Evolutionary conservation across 2,888 invertebrate species (phyloP).

Genomic region (Zaprionus bogoriensis): DNA sequence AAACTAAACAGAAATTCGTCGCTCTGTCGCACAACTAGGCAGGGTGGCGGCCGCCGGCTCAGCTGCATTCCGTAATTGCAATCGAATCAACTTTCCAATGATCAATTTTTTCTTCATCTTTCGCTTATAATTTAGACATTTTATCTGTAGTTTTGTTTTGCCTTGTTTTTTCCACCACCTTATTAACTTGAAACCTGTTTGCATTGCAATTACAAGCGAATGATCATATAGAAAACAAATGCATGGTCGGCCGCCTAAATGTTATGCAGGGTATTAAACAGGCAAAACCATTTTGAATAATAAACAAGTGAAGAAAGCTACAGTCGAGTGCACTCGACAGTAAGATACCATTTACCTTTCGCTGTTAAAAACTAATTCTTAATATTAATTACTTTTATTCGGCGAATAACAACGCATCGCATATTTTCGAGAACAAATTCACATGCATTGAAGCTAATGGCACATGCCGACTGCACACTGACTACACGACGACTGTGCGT

Average conservation of each 20-base stretch:
- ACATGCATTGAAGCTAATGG: too few species aligned
- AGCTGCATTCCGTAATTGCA: conserved; percentile 71
- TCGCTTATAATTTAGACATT: conserved; percentile 57
- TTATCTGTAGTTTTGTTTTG: conserved; percentile 29
- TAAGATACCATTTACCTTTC: too few species aligned
- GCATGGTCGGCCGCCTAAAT: conserved; percentile 45
- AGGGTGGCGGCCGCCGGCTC: conserved; percentile 33
- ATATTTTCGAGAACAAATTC: too few species aligned
- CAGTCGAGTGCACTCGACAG: too few species aligned
- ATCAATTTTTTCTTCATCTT: conserved; percentile 66
- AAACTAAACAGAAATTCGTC: conserved; percentile 42
- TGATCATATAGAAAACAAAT: conserved; percentile 38
- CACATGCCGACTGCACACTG: too few species aligned
- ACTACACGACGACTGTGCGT: too few species aligned
- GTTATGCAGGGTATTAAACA: conserved; percentile 28
- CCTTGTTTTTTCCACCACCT: conserved; percentile 51
- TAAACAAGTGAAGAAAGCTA: too few species aligned
- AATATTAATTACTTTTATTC: too few species aligned
- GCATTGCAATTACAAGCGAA: conserved; percentile 22
- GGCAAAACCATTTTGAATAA: conserved; percentile 64
- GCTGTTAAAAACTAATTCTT: too few species aligned
- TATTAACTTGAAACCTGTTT: conserved; percentile 66
- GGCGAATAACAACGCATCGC: too few species aligned
- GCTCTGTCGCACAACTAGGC: conserved; percentile 72
- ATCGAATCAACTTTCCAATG: conserved; percentile 80